Evolutionary conservation across 2,888 invertebrate genomes (phyloP).

Genomic region (Sussaba pulchella): DNA sequence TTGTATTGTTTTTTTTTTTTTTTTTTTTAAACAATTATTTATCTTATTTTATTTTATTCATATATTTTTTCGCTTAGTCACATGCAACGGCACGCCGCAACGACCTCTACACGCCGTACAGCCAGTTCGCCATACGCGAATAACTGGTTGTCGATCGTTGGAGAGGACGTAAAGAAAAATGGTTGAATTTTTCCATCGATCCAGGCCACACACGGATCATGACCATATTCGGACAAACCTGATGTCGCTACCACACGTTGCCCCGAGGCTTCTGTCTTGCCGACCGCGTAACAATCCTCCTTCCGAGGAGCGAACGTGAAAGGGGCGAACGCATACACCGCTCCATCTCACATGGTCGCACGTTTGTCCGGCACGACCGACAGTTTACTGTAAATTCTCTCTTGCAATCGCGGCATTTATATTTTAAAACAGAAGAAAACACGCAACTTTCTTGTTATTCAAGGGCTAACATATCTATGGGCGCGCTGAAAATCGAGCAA

Average conservation of each 20-base stretch:
- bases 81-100: neutral
- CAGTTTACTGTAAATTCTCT: neutral
- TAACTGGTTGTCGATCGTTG: conserved; percentile 65
- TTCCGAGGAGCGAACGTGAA: conserved; percentile 19
- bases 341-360: neutral
- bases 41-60: too few relatives aligned
- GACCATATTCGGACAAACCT: conserved; percentile 73
- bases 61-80: conserved; percentile 4
- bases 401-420: too few relatives aligned
- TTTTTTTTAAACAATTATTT: neutral
- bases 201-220: conserved; percentile 72
- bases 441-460: too few relatives aligned
- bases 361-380: too few relatives aligned
- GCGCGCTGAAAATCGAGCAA: too few relatives aligned
- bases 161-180: conserved; percentile 49
- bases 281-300: conserved; percentile 48
- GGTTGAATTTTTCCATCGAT: conserved; percentile 68
- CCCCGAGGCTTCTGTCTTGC: conserved; percentile 26
- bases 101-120: neutral
- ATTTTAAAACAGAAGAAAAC: too few relatives aligned
- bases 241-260: conserved; percentile 60
- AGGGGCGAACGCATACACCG: conserved; percentile 5
- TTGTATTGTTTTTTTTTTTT: conserved; percentile 34
- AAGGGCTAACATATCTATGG: too few relatives aligned
- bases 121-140: conserved; percentile 46